Conservation (phyloP, 1,140 invertebrate genomes). For the Drosophila melanica region DNA sequence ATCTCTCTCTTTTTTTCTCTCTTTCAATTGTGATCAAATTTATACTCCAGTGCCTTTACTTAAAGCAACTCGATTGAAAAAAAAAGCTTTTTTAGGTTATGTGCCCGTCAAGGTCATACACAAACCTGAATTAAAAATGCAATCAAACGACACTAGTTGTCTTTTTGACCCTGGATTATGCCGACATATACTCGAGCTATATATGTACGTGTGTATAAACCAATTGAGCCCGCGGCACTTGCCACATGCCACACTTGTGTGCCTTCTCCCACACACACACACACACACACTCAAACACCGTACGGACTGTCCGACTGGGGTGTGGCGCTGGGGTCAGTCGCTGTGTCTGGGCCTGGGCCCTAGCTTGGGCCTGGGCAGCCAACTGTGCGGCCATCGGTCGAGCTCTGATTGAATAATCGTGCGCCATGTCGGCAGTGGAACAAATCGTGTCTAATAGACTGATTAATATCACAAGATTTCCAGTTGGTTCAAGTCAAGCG, state of each 20-base stretch:
- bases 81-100: neutral
- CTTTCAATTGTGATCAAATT: too few relatives aligned
- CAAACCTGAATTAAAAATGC: constrained; percentile 10
- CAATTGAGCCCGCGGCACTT: constrained; percentile 28
- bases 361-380: constrained; percentile 48
- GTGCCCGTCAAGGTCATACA: constrained; percentile 30
- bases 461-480: constrained; percentile 79
- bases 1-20: too few relatives aligned
- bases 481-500: constrained; percentile 66
- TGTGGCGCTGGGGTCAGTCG: neutral
- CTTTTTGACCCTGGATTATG: neutral
- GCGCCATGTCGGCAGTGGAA: constrained; percentile 58
- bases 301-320: neutral
- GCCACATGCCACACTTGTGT: constrained; percentile 33
- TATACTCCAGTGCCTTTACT: too few relatives aligned
- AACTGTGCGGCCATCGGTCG: constrained; percentile 44
- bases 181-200: too few relatives aligned
- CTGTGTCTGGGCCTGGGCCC: neutral
- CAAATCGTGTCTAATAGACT: constrained; percentile 81
- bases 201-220: neutral
- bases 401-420: constrained; percentile 77
- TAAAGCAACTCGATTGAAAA: neutral
- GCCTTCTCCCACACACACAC: neutral
- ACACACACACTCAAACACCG: neutral
- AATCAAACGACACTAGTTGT: constrained; percentile 5